Percentiles rank a stretch among this genome's conserved stretches.
phyloP scores from a whole-genome alignment of 2,797 vertebrate species.

The Furcifer pardalis region DNA sequence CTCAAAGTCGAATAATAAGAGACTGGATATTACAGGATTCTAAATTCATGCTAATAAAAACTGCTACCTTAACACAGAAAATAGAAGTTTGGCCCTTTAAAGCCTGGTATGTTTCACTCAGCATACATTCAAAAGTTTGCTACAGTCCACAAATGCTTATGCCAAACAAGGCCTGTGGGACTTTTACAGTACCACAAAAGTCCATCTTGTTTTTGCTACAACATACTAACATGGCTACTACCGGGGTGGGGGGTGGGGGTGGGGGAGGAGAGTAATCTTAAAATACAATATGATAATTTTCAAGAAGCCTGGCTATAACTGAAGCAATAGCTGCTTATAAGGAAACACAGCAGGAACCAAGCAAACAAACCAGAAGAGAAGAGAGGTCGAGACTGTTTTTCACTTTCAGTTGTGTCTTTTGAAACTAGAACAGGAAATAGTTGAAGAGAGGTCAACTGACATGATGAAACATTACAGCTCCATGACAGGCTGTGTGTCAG shows the following conservation, averaged over 20 bases:
- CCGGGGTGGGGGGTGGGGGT: too few species aligned
- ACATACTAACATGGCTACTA: too few species aligned
- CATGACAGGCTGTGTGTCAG: neutral
- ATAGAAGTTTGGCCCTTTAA: too few species aligned
- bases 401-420: constrained; percentile 3
- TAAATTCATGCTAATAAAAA: neutral
- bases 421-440: constrained; percentile 51
- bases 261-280: too few species aligned
- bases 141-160: too few species aligned
- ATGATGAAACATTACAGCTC: neutral
- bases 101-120: too few species aligned
- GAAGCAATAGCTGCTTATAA: neutral
- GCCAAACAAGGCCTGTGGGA: too few species aligned
- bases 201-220: too few species aligned
- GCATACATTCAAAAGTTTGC: too few species aligned
- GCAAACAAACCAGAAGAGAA: neutral
- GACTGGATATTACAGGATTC: neutral
- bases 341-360: rapidly evolving
- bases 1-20: neutral
- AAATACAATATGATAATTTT: neutral
- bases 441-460: constrained; percentile 28
- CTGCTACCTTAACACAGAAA: neutral
- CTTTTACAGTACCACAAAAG: too few species aligned
- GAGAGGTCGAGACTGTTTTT: neutral
- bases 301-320: neutral